Base-by-base conservation (phyloP, 2,888 invertebrate species). In the Heliconius ismenius region DNA sequence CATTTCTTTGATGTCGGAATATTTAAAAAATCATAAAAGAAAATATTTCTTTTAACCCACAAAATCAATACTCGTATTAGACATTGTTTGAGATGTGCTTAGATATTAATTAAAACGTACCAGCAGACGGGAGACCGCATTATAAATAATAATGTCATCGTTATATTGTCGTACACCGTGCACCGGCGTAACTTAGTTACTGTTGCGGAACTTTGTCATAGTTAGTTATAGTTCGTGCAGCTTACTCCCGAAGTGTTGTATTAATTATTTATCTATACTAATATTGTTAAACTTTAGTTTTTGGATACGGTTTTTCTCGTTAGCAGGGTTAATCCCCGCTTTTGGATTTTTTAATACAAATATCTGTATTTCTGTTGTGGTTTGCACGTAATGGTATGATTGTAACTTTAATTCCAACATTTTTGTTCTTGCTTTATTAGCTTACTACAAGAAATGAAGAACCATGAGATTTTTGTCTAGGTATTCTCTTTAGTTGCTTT, bases 221-320 rank as follows among this genome's bases (percentile, higher is more conserved):
- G 81, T 80, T 79, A 77, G 78, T 79, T 76, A 76, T 75, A 77
- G 81, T 80, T 78, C 76, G 75, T 75, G 78, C 79, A 77, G 77
- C 77, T 76, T 75, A 72, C 67, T 76, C 67, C 67, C 77, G 75
- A 79, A 80, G 79, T 79, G 80, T 81, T 80, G 78, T 79, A 80
- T 76, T 81, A 80, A 81, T 81, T 81, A 79, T 78, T 81, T 78
- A 81, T 80, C 77, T 75, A 79, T 78, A 80, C 79, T 79, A 80
- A 81, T 79, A 78, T 72, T 80, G 78, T 79, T 79, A 76, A 74
- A 77, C 43, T 80, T 77, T 70, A 7, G 75, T 67, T 74, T 49
- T 63, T 43, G 76, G 36, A 60, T 70, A 70, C 49, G 70, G 28
- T 70, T 70, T 76, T 70, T 69, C 32, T 68, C 26, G 43, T 49